Evolutionary conservation across 2,888 invertebrate species (phyloP).

Genomic region (Trachelus iudaicus): DNA sequence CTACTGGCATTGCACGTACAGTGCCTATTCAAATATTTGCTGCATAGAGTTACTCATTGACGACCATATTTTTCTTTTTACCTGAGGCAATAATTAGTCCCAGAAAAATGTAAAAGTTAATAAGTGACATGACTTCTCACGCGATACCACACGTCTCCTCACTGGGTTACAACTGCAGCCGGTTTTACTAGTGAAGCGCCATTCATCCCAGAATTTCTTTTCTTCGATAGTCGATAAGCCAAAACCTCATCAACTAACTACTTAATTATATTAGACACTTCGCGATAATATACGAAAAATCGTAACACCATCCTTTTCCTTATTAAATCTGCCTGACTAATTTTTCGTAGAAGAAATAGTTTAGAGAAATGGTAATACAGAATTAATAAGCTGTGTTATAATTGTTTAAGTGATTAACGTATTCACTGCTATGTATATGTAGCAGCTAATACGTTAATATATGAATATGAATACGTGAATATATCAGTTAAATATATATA

Average conservation of each 20-base stretch:
- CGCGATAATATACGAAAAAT: neutral
- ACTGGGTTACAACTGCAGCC: conserved; percentile 50
- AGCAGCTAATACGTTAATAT: too few relatives aligned
- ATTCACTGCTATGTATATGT: neutral
- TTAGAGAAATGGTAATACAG: neutral
- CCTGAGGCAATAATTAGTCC: conserved; percentile 35
- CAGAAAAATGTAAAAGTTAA: conserved; percentile 33
- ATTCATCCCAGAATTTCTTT: conserved; percentile 46
- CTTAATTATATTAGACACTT: conserved; percentile 29
- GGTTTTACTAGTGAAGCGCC: conserved; percentile 39
- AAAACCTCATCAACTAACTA: conserved; percentile 33
- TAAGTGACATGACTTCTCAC: conserved; percentile 38
- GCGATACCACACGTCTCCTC: conserved; percentile 38
- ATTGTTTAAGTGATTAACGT: neutral
- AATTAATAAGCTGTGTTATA: neutral
- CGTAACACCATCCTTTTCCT: neutral
- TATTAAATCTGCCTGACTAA: neutral
- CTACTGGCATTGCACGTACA: neutral
- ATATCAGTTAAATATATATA: neutral
- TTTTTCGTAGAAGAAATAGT: neutral
- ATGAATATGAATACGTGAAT: too few relatives aligned
- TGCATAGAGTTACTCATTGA: neutral
- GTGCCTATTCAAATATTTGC: neutral
- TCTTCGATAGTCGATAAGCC: conserved; percentile 42
- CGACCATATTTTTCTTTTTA: conserved; percentile 26